phyloP scores from a whole-genome alignment of 2,797 vertebrate species.

The Crax fasciolata region DNA sequence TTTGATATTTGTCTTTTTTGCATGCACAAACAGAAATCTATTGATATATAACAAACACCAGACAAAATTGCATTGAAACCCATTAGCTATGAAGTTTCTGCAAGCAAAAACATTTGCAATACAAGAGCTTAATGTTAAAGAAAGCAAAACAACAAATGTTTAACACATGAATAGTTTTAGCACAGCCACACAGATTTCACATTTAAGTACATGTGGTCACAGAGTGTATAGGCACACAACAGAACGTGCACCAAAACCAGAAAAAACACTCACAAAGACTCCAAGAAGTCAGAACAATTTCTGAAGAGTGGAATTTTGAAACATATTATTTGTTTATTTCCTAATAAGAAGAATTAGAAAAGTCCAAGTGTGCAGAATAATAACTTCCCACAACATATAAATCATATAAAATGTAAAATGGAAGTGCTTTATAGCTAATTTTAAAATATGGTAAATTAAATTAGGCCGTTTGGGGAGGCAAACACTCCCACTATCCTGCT shows the following conservation, averaged over 20 bases:
- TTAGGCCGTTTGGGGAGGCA: constrained; percentile 23
- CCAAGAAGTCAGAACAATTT: neutral
- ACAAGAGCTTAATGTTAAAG: neutral
- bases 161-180: neutral
- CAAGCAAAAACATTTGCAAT: neutral
- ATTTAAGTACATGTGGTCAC: neutral
- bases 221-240: neutral
- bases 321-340: neutral
- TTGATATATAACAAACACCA: neutral
- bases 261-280: neutral
- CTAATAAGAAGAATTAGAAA: constrained; percentile 19
- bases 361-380: constrained; percentile 15
- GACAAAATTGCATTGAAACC: neutral
- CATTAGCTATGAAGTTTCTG: neutral
- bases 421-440: constrained; percentile 40
- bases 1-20: neutral
- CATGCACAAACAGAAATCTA: neutral
- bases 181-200: neutral
- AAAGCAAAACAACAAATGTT: neutral
- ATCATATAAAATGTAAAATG: constrained; percentile 9
- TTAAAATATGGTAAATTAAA: constrained; percentile 46
- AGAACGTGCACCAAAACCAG: neutral
- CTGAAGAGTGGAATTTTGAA: neutral
- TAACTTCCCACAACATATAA: neutral
- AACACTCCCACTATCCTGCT: constrained; percentile 35